Conservation (phyloP, 2,113 vertebrate species). For the Esox niger region DNA sequence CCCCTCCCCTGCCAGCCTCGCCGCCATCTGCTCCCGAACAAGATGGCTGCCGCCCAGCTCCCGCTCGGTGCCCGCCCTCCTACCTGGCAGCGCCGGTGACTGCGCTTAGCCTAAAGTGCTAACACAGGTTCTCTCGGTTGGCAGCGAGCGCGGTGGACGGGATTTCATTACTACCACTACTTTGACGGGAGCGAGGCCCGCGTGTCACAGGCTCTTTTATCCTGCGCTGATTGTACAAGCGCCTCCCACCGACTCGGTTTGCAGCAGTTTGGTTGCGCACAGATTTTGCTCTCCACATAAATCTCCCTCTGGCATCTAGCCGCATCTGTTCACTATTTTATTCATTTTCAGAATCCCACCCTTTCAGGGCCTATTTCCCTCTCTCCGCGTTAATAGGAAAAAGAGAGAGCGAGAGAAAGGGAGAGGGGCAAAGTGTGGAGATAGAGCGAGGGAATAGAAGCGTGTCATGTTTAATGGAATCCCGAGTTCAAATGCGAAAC, state of each 20-base stretch:
- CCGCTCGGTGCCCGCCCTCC: constrained; percentile 56
- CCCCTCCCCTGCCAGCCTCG: constrained; percentile 98
- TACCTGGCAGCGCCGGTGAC: constrained; percentile 79
- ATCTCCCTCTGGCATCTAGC: constrained; percentile 98
- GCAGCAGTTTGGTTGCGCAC: constrained; percentile 99
- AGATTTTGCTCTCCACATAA: constrained; percentile 96
- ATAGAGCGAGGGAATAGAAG: constrained; percentile 25
- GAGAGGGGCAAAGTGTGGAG: constrained; percentile 21
- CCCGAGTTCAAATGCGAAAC: constrained; percentile 54
- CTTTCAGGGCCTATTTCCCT: constrained; percentile 62
- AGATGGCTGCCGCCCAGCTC: constrained; percentile 97
- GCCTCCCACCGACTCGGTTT: constrained; percentile 97
- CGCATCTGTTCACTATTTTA: constrained; percentile 92
- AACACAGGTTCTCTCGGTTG: constrained; percentile 76
- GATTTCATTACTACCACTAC: constrained; percentile 78
- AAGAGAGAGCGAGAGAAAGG: constrained; percentile 18
- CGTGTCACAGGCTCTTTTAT: constrained; percentile 91
- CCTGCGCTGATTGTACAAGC: constrained; percentile 97
- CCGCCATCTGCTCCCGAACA: constrained; percentile 97
- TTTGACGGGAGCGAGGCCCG: constrained; percentile 20
- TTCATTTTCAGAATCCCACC: constrained; percentile 60
- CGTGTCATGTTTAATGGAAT: constrained; percentile 72
- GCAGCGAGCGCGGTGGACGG: constrained; percentile 48
- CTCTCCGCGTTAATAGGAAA: constrained; percentile 37
- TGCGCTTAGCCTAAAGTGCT: constrained; percentile 82